phyloP scores from a whole-genome alignment of 2,797 vertebrate genomes.

The Tiaroga cobitis region DNA sequence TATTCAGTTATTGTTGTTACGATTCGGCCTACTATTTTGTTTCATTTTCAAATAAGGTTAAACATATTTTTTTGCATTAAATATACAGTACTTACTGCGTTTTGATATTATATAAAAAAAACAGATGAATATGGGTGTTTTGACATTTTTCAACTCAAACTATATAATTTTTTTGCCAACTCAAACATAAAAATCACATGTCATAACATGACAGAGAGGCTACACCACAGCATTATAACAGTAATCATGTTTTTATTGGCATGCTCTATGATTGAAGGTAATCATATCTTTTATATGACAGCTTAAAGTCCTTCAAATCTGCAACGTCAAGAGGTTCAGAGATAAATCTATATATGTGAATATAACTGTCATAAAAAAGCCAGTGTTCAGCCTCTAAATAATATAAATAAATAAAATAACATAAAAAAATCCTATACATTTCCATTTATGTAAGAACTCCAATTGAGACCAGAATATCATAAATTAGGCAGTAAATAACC shows the following conservation, averaged over 20 bases:
- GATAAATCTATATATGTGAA: background rate
- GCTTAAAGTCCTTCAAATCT: constrained; percentile 15
- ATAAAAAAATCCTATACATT: background rate
- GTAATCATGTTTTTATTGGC: constrained; percentile 24
- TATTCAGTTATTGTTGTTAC: no score
- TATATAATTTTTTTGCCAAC: background rate
- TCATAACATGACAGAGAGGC: background rate
- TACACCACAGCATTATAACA: background rate
- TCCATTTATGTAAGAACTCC: background rate
- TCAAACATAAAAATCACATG: background rate
- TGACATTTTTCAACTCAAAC: background rate
- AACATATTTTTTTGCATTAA: no score
- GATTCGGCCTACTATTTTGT: no score
- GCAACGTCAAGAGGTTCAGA: background rate
- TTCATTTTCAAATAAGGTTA: no score
- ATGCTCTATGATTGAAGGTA: background rate
- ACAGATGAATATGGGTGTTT: background rate
- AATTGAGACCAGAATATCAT: background rate
- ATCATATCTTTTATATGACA: background rate
- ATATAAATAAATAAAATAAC: background rate
- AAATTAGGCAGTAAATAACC: background rate
- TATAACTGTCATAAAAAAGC: background rate
- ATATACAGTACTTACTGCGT: no score
- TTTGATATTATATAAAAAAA: background rate
- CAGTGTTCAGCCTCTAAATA: background rate